These are phyloP conservation scores for Cololabis saira DNA, from an alignment of 2,113 vertebrate species.

Conservation along the genomic window DNA sequence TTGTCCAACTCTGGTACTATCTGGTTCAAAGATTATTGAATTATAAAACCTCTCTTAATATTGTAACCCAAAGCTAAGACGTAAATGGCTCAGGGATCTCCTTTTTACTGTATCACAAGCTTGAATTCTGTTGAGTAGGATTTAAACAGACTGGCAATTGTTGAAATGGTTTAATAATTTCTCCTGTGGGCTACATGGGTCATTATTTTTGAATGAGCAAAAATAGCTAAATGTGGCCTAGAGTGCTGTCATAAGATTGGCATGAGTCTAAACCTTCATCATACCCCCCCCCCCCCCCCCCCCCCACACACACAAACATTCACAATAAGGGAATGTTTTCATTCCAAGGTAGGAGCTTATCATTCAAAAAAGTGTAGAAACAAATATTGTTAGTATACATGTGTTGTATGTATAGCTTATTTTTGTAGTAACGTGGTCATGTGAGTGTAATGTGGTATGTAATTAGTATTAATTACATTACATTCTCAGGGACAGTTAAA, in stretches of 20 bases:
- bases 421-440: no score
- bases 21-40: slow-evolving; percentile 36
- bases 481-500: no score
- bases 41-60: slow-evolving; percentile 37
- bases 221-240: slow-evolving; percentile 24
- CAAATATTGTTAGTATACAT: no score
- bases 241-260: slow-evolving; percentile 40
- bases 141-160: slow-evolving; percentile 60
- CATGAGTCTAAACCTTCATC: slow-evolving; percentile 27
- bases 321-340: neutral
- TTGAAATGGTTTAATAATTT: slow-evolving; percentile 45
- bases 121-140: slow-evolving; percentile 30
- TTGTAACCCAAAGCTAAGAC: slow-evolving; percentile 27
- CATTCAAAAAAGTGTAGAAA: no score
- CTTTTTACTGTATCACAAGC: slow-evolving; percentile 44
- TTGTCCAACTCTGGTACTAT: slow-evolving; percentile 1
- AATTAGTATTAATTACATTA: no score
- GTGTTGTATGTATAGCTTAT: no score
- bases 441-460: no score
- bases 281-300: no score
- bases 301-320: neutral
- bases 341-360: neutral
- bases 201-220: slow-evolving; percentile 23
- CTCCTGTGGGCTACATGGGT: slow-evolving; percentile 28
- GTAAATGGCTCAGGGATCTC: slow-evolving; percentile 38